Percentiles rank a stretch among this genome's conserved stretches.
These are phyloP conservation scores for Acleris cristana DNA, from an alignment of 2,888 invertebrate species.

Conservation along the genomic window DNA sequence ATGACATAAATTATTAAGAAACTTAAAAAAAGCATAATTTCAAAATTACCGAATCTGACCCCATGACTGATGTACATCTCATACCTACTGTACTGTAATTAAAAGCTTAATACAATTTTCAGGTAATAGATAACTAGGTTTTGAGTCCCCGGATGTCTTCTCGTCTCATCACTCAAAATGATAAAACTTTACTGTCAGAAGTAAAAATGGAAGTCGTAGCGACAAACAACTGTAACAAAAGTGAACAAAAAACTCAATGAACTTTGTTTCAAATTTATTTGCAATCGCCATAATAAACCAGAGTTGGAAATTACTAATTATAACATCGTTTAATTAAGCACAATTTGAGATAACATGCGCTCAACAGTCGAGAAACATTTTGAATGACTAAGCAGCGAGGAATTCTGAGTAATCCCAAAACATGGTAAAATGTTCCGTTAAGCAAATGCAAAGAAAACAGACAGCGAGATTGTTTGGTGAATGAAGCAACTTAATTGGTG, in stretches of 20 bases:
- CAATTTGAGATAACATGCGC: slow-evolving; percentile 29
- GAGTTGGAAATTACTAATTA: slow-evolving; percentile 24
- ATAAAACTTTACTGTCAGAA: no score
- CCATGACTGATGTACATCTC: no score
- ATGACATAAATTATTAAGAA: no score
- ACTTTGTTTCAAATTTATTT: slow-evolving; percentile 11
- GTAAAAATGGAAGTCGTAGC: neutral
- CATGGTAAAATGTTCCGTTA: slow-evolving; percentile 20
- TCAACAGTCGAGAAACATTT: slow-evolving; percentile 28
- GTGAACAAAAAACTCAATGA: neutral
- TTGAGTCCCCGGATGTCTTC: no score
- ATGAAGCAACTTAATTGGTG: slow-evolving; percentile 46
- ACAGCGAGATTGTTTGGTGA: slow-evolving; percentile 34
- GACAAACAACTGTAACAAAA: slow-evolving; percentile 6
- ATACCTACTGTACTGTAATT: no score
- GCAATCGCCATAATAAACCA: slow-evolving; percentile 16
- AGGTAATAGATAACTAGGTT: no score
- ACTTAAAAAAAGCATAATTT: no score
- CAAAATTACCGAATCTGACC: no score
- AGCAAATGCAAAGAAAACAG: slow-evolving; percentile 33
- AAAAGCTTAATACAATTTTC: no score
- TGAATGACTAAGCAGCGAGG: slow-evolving; percentile 20
- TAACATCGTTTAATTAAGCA: slow-evolving; percentile 25
- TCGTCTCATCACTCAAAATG: no score
- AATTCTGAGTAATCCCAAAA: slow-evolving; percentile 24